Percentiles rank a stretch among this genome's conserved stretches.
phyloP scores from a whole-genome alignment of 2,888 invertebrate genomes.

The Conistra vaccinii region DNA sequence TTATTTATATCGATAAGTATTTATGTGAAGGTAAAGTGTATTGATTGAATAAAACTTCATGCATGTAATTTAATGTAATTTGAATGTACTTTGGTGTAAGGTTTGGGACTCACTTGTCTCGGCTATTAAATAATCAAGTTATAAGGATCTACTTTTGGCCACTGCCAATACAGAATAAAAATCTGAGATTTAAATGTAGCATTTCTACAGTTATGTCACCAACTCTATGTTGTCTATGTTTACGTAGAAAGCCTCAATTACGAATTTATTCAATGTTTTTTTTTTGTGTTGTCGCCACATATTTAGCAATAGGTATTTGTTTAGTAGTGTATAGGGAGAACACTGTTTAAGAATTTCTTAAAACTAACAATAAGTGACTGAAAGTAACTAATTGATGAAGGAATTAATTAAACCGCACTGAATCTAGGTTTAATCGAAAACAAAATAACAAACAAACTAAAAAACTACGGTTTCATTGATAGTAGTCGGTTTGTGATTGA shows the following conservation, averaged over 20 bases:
- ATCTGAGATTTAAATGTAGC: slow-evolving; percentile 5
- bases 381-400: slow-evolving; percentile 14
- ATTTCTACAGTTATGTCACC: not conserved
- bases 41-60: slow-evolving; percentile 25
- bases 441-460: not conserved
- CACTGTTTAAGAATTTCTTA: slow-evolving; percentile 5
- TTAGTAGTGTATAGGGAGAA: slow-evolving; percentile 8
- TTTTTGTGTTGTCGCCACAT: not conserved
- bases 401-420: not conserved
- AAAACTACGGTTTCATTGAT: not conserved
- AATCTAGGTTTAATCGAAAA: not conserved
- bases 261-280: slow-evolving; percentile 32
- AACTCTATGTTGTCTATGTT: slow-evolving; percentile 1
- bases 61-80: slow-evolving; percentile 29
- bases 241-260: slow-evolving; percentile 30
- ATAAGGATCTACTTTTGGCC: not conserved
- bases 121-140: slow-evolving; percentile 1
- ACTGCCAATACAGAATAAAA: not conserved
- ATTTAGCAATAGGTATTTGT: slow-evolving; percentile 24
- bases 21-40: slow-evolving; percentile 55
- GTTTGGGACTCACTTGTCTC: not conserved
- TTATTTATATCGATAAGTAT: slow-evolving; percentile 62
- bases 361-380: slow-evolving; percentile 19
- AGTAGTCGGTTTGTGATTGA: not conserved
- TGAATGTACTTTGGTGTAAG: slow-evolving; percentile 7